Evolutionary conservation across 2,888 invertebrate species (phyloP), one percentile per base, ranked within the genome.

Genomic region (Amphipyra berbera): DNA sequence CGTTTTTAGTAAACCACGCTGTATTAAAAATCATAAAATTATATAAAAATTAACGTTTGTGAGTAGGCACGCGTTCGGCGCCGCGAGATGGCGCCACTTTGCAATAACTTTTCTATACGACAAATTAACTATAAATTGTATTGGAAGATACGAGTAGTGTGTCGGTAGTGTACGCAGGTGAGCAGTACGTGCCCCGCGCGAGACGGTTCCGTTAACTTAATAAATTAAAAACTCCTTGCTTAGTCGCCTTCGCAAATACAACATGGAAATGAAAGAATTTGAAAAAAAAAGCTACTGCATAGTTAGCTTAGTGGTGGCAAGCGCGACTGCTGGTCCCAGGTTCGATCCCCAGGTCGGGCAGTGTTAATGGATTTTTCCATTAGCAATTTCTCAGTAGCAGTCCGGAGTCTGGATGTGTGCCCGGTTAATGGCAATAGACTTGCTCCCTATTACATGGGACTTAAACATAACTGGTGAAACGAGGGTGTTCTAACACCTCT

Each of bases 51-150:
- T 59, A 60, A 68, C 21, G 61, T 81, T 66, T 61, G 73, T 73
- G 61, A 68, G 73, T 76, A 77, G 73, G 68, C 75, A 76, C 77
- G 73, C 74, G 81, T 70, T 41, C 49, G 68, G 72, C 68, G 78
- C 62, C 68, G 45, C 6, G 2, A 57, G 38, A 49, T 38, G 74
- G 69, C 73, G 76, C 55, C 68, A 54, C 67, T 69, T 74, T 86
- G 88, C 88, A 88, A 88, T 88, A 88, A 86, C 64, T 87, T 88
- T 87, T 86, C 83, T 86, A 87, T 84, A 83, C 79, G 79, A 82
- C 50, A 70, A 68, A 70, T 72, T 70, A 70, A 82, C 73, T 65
- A 61, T 63, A 61, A 62, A 57, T 37, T 64, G 2, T 58, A 56
- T 55, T 53, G 61, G 60, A 68, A 64, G 60, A 61, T 56, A 56